Evolutionary conservation across 1,140 invertebrate genomes (phyloP), one percentile per base, ranked within the genome.

Genomic region (Palaemon carinicauda): DNA sequence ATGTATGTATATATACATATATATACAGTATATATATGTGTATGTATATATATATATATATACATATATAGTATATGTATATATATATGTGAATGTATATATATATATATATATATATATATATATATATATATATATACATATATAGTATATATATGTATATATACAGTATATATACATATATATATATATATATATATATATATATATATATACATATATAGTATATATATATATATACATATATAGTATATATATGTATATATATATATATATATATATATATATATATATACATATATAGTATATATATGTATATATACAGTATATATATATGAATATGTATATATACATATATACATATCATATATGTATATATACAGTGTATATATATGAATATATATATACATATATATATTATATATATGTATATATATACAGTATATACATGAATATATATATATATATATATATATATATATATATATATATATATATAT

Each of bases 161-260:
- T n/a, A n/a, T n/a, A n/a, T n/a, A n/a, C n/a, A n/a, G n/a, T n/a
- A 9, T 3, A 53, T 15, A 12, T 75, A 41, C 50, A 31, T 75
- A 41, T 75, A 41, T 75, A 41, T 75, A 75, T 31, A 75, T 75
- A 65, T 33, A 65, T 56, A 65, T 65, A 65, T 31, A 65, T 29
- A 21, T 2, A 65, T 19, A 52, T 51, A 51, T 50, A 21, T 41
- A 78, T 78, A n/a, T 78, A 51, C 53, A 50, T 41, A 15, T 78
- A 27, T 15, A 19, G 4, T 17, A 21, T 78, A n/a, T 14, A 21
- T 19, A 17, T 31, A 17, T 78, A 17, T 15, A 9, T n/a, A 10
- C n/a, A 1, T 19, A 19, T 1, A 41, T 41, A 4, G 14, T 3
- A 19, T 24, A 41, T 14, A 41, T 19, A 15, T 19, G 74, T 41